These are phyloP conservation scores for Pristis pectinata DNA, from an alignment of 2,797 vertebrate genomes.

Conservation along the genomic window DNA sequence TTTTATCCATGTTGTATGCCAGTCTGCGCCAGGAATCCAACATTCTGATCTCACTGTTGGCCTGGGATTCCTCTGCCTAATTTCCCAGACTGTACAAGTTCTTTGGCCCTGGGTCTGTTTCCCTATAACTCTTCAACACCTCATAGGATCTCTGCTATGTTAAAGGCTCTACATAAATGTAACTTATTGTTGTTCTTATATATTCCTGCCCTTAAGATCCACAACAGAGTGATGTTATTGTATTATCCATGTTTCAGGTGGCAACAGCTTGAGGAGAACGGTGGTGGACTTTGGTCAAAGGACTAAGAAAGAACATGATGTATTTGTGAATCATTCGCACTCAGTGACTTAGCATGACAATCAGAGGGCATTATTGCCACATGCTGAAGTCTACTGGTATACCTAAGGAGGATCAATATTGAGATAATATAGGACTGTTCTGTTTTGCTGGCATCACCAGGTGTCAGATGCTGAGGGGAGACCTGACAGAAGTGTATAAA, in stretches of 20 bases:
- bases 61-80: neutral
- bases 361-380: no score
- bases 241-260: neutral
- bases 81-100: neutral
- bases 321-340: neutral
- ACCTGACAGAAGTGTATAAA: no score
- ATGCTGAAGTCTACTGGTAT: neutral
- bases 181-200: neutral
- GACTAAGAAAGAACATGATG: neutral
- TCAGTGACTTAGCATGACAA: no score
- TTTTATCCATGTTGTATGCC: neutral
- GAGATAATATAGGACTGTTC: no score
- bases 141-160: no score
- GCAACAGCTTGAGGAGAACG: neutral
- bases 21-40: neutral
- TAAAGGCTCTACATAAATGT: no score
- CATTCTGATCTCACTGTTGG: neutral
- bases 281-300: neutral
- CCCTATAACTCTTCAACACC: neutral
- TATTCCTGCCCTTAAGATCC: neutral
- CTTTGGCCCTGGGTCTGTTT: neutral
- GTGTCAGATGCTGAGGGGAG: no score
- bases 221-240: neutral
- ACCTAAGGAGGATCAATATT: neutral
- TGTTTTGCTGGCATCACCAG: no score